Conservation (phyloP, 1,140 invertebrate species). For the Lasioglossum albipes region DNA sequence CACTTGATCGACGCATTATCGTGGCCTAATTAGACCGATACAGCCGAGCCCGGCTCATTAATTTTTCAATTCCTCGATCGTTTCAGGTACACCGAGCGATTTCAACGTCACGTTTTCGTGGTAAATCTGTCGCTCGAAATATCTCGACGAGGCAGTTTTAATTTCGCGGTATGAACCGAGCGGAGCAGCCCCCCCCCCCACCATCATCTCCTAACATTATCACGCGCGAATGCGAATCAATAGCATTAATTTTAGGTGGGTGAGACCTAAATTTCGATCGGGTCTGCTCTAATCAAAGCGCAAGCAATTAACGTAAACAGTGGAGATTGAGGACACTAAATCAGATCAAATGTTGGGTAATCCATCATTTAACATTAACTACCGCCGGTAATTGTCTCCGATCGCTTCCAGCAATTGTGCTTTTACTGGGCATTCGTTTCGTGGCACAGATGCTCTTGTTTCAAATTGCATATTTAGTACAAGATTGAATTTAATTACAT, state of each 20-base stretch:
- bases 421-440: neutral
- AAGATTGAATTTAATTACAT: too few species aligned
- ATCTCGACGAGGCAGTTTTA: neutral
- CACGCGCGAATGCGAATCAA: constrained; percentile 36
- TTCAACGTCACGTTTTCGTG: too few species aligned
- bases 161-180: neutral
- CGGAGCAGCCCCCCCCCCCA: neutral
- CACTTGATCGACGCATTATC: constrained; percentile 47
- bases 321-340: constrained; percentile 63
- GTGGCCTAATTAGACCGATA: neutral
- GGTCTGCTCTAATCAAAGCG: constrained; percentile 53
- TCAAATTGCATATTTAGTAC: too few species aligned
- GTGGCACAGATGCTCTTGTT: too few species aligned
- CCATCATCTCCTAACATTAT: constrained; percentile 19
- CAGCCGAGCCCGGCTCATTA: neutral
- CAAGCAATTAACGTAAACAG: constrained; percentile 62
- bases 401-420: neutral
- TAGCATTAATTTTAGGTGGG: constrained; percentile 55
- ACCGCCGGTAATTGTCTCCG: constrained; percentile 40
- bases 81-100: neutral
- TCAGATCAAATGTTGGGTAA: constrained; percentile 56
- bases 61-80: constrained; percentile 8
- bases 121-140: too few species aligned
- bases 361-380: constrained; percentile 57
- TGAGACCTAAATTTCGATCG: constrained; percentile 41